Evolutionary conservation across 2,797 vertebrate genomes (phyloP), one percentile per base, ranked within the genome.

Genomic region (Acipenser ruthenus): DNA sequence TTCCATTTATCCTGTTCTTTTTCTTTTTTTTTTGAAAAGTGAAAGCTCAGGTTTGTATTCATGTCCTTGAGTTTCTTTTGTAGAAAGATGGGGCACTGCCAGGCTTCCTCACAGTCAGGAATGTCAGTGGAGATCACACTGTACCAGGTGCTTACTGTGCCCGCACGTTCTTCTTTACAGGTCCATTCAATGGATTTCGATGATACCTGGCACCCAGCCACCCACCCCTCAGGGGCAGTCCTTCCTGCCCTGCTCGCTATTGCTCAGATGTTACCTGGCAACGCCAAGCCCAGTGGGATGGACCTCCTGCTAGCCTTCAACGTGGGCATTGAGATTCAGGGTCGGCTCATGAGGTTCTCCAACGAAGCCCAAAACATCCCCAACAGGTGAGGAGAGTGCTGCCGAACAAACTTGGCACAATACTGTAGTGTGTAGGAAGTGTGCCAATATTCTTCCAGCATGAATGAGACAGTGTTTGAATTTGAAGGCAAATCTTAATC

Each of bases 101-200:
- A 68, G 13, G 18, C 6, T 11, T 66, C 49, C 51, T 2, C 50
- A 52, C 7, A 47, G 53, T 51, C 37, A 69, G 53, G 10, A 23
- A n/a, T 64, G 48, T 23, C 7, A 51, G 7, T 50, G n/a, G 49
- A 6, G 1, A 47, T 50, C 50, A 64, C 49, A 50, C 49, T 51
- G 23, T 50, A n/a, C 15, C 23, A 51, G 8, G 15, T 7, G 58
- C 11, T 49, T 49, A 49, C 63, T 49, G 9, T 23, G 23, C 23
- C 23, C 23, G 1, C 23, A 23, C 23, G 23, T 15, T 0, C 64
- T 66, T 65, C 60, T 62, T 59, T 65, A 18, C 81, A 94, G 94
- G 85, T 89, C 70, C 94, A 95, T 77, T 93, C 94, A 51, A 95
- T 95, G 93, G 94, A 96, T 77, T 95, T 96, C 59, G 94, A 95